These are phyloP conservation scores for Hystrix cristata DNA, from an alignment of 2,113 vertebrate genomes.

Conservation along the genomic window DNA sequence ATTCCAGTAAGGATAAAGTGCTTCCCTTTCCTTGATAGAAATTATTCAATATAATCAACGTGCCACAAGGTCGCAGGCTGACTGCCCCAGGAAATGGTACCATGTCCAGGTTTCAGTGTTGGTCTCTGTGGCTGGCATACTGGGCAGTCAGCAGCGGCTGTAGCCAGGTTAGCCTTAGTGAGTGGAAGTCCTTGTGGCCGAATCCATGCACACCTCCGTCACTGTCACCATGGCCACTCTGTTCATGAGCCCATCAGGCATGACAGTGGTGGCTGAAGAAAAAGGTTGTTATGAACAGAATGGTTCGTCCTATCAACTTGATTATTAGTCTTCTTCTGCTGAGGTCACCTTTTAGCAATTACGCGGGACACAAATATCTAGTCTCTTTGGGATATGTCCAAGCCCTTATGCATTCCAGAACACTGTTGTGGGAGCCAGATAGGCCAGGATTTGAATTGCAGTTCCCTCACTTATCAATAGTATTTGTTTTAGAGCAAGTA, in stretches of 20 bases:
- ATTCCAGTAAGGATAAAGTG: not conserved
- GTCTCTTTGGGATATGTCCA: not conserved
- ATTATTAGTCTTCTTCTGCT: not conserved
- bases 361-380: not conserved
- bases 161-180: not conserved
- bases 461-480: not conserved
- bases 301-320: not conserved
- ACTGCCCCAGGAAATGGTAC: not conserved
- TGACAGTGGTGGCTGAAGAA: not conserved
- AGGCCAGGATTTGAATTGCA: not conserved
- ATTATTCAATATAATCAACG: not conserved
- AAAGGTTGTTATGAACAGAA: not conserved
- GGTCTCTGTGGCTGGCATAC: not conserved
- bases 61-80: not conserved
- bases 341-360: not conserved
- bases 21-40: not conserved
- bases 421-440: not conserved
- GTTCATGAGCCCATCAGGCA: not conserved
- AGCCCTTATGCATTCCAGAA: not conserved
- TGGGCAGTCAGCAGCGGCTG: not conserved
- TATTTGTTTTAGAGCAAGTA: not conserved
- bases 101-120: not conserved
- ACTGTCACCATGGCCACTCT: not conserved
- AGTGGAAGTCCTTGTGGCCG: not conserved
- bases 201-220: not conserved